Evolutionary conservation across 2,888 invertebrate genomes (phyloP), one percentile per base, ranked within the genome.

Genomic region (Galeopsomyia nigrocyanea): DNA sequence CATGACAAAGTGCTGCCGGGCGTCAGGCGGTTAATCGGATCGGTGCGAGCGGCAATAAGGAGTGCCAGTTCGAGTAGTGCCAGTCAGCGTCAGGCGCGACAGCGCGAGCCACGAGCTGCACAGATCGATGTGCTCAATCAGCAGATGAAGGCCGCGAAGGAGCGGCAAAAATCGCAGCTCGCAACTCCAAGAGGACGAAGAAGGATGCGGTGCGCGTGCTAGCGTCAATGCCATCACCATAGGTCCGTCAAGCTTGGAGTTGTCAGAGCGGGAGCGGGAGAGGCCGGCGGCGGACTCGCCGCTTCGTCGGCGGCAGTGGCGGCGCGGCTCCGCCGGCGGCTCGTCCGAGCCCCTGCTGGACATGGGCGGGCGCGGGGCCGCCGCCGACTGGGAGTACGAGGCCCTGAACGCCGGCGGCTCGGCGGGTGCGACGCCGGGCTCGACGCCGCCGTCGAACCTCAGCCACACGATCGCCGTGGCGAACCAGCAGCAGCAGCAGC

Each of bases 261-360:
- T 65, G 67, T 53, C 70, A 39, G 62, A 69, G 65, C 17, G 61
- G 66, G 56, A 78, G 22, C 79, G 79, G 73, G 68, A 63, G 9
- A 78, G 17, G 62, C 66, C 49, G 31, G 31, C 58, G 72, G 46
- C 78, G 63, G 51, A 49, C 39, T 46, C 51, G 46, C 17, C 53
- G 31, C 31, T 31, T 3, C 51, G 9, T 85, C 88, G 46, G 87
- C 88, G 65, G 89, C 21, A 47, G 39, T 49, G 19, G 50, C 66
- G 62, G 14, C 68, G 65, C 16, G 68, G 71, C 49, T 61, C 66
- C 22, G 55, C 22, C n/a, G 58, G 78, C 77, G 79, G 81, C 68
- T 84, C 85, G 74, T 80, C 82, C 56, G 84, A 83, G 68, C 83
- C 83, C 19, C 76, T 86, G 61, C 80, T 85, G 76, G 91, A 90